Evolutionary conservation across 2,888 invertebrate genomes (phyloP).

Genomic region (Lagria hirta): DNA sequence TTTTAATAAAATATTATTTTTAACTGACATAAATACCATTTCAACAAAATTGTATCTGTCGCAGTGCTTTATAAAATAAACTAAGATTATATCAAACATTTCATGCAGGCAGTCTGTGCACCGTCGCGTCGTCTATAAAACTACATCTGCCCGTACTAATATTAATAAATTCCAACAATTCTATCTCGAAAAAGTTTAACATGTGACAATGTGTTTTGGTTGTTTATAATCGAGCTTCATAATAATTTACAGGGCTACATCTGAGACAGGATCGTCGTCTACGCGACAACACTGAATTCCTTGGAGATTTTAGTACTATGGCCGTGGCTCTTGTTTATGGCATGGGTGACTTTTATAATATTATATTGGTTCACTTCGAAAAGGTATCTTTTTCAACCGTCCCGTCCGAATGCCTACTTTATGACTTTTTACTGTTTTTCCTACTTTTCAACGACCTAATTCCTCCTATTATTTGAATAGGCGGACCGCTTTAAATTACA

Average conservation of each 20-base stretch:
- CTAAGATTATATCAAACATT: conserved; percentile 27
- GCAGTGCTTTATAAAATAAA: conserved; percentile 26
- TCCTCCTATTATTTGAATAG: conserved; percentile 8
- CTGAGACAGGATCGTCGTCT: conserved; percentile 44
- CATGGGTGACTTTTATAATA: conserved; percentile 41
- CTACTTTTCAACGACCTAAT: conserved; percentile 6
- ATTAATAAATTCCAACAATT: conserved; percentile 45
- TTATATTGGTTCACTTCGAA: conserved; percentile 39
- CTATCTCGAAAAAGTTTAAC: conserved; percentile 39
- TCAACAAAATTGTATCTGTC: too few species aligned
- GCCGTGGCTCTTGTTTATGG: conserved; percentile 38
- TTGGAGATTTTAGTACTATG: conserved; percentile 30
- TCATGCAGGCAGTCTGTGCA: conserved; percentile 25
- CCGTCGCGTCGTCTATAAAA: conserved; percentile 26
- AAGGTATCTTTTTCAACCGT: conserved; percentile 12
- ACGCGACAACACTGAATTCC: conserved; percentile 46
- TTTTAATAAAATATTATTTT: too few species aligned
- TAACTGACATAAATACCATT: too few species aligned
- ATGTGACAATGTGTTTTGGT: conserved; percentile 43
- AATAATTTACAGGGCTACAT: conserved; percentile 43
- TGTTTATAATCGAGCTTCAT: conserved; percentile 43
- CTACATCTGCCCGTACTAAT: conserved; percentile 37
- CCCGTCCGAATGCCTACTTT: conserved; percentile 17
- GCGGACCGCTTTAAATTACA: conserved; percentile 16
- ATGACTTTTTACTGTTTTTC: conserved; percentile 17